Evolutionary conservation across 2,113 vertebrate genomes (phyloP).

Genomic region (Polyodon spathula): DNA sequence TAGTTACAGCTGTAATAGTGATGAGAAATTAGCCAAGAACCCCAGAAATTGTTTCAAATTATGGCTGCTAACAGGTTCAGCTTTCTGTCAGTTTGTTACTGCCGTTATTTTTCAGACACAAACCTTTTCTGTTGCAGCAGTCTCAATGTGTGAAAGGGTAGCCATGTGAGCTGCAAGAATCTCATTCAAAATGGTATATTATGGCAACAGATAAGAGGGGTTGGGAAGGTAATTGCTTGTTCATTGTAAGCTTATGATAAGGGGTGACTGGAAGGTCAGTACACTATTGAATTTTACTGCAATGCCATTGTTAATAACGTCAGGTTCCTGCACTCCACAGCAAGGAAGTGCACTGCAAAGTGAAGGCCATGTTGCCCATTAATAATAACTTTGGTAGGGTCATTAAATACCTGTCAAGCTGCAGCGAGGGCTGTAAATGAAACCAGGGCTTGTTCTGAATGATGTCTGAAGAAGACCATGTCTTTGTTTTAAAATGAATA

Average conservation of each 20-base stretch:
- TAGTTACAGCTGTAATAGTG: too few species aligned
- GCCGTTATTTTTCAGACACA: too few species aligned
- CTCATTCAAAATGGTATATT: neutral
- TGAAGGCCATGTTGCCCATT: constrained; percentile 26
- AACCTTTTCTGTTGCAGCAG: too few species aligned
- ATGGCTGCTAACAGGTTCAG: too few species aligned
- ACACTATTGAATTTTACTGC: constrained; percentile 16
- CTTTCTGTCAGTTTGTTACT: too few species aligned
- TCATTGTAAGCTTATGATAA: constrained; percentile 28
- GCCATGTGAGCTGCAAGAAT: neutral
- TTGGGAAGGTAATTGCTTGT: neutral
- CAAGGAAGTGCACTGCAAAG: constrained; percentile 56
- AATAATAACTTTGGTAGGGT: constrained; percentile 19
- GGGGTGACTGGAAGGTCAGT: constrained; percentile 25
- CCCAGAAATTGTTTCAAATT: too few species aligned
- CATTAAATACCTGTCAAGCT: constrained; percentile 28
- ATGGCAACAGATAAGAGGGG: constrained; percentile 19
- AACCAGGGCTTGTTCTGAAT: constrained; percentile 3
- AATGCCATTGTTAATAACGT: constrained; percentile 48
- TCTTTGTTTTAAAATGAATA: too few species aligned
- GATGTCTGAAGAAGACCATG: neutral
- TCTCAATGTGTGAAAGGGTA: too few species aligned
- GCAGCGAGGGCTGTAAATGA: neutral
- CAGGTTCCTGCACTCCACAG: constrained; percentile 26
- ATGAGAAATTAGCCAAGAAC: too few species aligned